Conservation (phyloP, 2,113 vertebrate genomes). For the Halcyon malimbica region DNA sequence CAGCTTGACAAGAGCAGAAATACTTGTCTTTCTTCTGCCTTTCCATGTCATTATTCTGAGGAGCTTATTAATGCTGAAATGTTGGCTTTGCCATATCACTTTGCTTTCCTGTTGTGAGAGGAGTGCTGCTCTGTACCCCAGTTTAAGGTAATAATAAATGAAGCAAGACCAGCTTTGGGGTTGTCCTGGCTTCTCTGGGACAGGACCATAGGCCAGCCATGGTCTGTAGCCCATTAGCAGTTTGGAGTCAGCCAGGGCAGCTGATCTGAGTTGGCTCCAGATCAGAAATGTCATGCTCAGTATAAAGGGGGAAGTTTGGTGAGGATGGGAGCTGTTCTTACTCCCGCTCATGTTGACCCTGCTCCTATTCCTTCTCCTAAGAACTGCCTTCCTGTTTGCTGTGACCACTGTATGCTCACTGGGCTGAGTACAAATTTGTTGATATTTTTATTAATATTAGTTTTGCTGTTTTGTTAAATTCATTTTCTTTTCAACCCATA, state of each 20-base stretch:
- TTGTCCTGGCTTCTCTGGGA: neutral
- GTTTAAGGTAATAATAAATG: neutral
- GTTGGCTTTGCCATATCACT: neutral
- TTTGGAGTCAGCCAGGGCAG: neutral
- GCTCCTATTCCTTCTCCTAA: neutral
- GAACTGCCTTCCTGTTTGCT: neutral
- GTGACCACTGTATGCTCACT: neutral
- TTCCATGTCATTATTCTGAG: neutral
- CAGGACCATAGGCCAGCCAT: neutral
- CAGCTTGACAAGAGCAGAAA: neutral
- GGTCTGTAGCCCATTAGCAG: neutral
- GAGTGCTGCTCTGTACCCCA: neutral
- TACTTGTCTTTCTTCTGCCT: neutral
- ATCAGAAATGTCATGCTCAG: neutral
- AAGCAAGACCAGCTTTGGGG: neutral
- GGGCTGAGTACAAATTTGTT: neutral
- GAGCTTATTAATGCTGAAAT: neutral
- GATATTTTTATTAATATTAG: neutral
- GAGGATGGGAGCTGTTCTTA: neutral
- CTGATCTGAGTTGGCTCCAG: neutral
- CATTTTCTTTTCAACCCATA: neutral
- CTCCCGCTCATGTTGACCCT: no score
- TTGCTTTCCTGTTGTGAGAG: neutral
- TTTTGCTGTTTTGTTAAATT: neutral
- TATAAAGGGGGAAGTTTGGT: neutral